Evolutionary conservation across 2,797 vertebrate species (phyloP).

Genomic region (Philypnodon macrostomus): DNA sequence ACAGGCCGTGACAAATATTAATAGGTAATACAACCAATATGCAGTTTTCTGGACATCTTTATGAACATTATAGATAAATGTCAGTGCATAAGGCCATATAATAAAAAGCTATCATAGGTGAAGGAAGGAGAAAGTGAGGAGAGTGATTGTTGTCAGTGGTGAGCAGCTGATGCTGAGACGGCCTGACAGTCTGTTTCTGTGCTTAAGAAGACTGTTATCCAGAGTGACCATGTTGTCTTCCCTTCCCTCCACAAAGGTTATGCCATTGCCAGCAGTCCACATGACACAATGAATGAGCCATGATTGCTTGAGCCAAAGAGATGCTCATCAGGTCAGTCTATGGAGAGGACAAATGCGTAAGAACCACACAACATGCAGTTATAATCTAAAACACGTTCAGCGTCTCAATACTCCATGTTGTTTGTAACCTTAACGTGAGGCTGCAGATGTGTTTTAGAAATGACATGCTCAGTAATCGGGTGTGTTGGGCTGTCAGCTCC

Average conservation of each 20-base stretch:
- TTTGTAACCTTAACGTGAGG: slow-evolving; percentile 47
- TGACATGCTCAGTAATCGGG: slow-evolving; percentile 71
- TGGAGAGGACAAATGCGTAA: slow-evolving; percentile 14
- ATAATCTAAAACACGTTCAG: slow-evolving; percentile 14
- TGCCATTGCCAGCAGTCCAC: slow-evolving; percentile 76
- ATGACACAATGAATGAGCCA: slow-evolving; percentile 74
- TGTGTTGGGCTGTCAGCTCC: slow-evolving; percentile 72
- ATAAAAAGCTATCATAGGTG: slow-evolving; percentile 34
- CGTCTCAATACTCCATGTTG: slow-evolving; percentile 15
- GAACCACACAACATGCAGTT: background rate
- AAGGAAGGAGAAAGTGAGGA: slow-evolving; percentile 41
- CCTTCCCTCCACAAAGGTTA: slow-evolving; percentile 73
- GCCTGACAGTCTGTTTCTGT: slow-evolving; percentile 77
- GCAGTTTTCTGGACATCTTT: too few species aligned
- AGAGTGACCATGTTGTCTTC: slow-evolving; percentile 74
- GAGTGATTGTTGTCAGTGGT: slow-evolving; percentile 48
- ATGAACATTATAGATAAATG: slow-evolving; percentile 13
- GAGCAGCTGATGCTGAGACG: slow-evolving; percentile 62
- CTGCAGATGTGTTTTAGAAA: slow-evolving; percentile 57
- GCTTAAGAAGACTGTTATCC: slow-evolving; percentile 70
- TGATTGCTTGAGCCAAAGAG: slow-evolving; percentile 41
- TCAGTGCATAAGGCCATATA: slow-evolving; percentile 24
- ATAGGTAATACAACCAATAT: background rate
- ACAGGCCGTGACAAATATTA: background rate
- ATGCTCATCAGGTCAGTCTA: slow-evolving; percentile 51